Percentiles rank a stretch among this genome's conserved stretches.
Evolutionary conservation across 2,113 vertebrate species (phyloP).

Genomic region (Otus sunia): DNA sequence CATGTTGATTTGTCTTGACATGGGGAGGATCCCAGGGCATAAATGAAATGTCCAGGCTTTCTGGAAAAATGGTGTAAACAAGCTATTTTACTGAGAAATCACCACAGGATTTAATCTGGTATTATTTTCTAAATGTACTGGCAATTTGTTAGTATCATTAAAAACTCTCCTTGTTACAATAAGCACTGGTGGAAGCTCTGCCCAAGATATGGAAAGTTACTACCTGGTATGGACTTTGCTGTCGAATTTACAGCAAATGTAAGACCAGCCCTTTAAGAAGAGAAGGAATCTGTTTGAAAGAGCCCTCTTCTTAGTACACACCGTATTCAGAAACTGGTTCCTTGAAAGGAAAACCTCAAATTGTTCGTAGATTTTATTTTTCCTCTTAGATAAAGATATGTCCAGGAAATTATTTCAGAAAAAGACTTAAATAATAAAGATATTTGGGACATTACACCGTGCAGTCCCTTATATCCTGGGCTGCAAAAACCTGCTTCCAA

Average conservation of each 20-base stretch:
- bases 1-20: neutral
- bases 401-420: neutral
- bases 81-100: neutral
- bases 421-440: neutral
- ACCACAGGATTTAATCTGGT: neutral
- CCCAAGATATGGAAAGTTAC: neutral
- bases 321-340: neutral
- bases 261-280: neutral
- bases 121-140: neutral
- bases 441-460: neutral
- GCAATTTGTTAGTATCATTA: neutral
- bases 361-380: neutral
- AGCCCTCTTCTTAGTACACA: neutral
- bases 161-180: neutral
- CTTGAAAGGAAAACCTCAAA: neutral
- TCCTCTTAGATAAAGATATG: neutral
- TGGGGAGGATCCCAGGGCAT: neutral
- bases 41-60: neutral
- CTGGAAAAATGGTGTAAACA: neutral
- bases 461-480: neutral
- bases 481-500: neutral
- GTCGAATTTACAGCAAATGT: neutral
- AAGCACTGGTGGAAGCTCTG: neutral
- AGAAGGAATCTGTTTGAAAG: neutral
- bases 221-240: neutral